Conservation (phyloP, 2,797 vertebrate genomes). For the Lophius americanus region DNA sequence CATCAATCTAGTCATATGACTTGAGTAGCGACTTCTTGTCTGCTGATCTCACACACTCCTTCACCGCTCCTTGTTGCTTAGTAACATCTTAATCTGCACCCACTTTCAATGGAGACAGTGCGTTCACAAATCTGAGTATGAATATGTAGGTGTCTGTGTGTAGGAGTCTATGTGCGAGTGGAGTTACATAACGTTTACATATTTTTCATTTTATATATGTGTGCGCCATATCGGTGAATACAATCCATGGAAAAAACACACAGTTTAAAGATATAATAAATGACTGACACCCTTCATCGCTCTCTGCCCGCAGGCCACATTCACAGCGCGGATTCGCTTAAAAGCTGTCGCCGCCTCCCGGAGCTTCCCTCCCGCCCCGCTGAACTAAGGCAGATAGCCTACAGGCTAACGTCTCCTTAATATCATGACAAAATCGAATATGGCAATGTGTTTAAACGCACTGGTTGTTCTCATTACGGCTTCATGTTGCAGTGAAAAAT, state of each 20-base stretch:
- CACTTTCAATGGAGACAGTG: constrained; percentile 26
- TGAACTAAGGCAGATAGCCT: background rate
- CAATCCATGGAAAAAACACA: too few relatives aligned
- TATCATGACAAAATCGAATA: too few relatives aligned
- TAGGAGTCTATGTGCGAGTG: background rate
- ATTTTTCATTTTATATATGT: background rate
- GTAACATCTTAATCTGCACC: constrained; percentile 54
- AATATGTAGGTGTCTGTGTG: background rate
- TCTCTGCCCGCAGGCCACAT: constrained; percentile 24
- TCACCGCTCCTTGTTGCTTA: constrained; percentile 55
- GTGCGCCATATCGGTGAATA: background rate
- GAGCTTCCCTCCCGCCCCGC: background rate
- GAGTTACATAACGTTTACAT: constrained; percentile 2
- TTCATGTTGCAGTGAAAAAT: rapidly evolving
- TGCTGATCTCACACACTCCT: background rate
- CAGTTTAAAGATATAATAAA: background rate
- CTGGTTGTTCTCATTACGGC: rapidly evolving
- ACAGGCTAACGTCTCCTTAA: background rate
- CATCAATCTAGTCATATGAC: too few relatives aligned
- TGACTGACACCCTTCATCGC: background rate
- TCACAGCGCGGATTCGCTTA: constrained; percentile 40
- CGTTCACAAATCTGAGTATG: background rate
- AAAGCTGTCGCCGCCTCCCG: background rate
- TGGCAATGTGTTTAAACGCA: too few relatives aligned
- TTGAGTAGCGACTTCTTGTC: too few relatives aligned